Base-by-base conservation (phyloP, 2,888 invertebrate genomes). In the Cosmia trapezina region DNA sequence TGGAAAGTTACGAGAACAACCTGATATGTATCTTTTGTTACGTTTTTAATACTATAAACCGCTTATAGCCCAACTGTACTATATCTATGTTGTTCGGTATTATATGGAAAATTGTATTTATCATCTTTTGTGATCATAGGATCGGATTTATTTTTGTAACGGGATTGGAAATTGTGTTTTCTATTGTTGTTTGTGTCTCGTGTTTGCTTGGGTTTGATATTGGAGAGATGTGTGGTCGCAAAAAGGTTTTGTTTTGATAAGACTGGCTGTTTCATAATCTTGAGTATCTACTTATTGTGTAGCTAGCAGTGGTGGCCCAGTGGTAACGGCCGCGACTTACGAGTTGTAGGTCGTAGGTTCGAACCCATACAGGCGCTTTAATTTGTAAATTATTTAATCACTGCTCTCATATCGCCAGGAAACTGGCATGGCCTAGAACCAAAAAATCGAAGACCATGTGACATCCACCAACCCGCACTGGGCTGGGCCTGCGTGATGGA, bases 31-130 rank as follows among this genome's bases (percentile, higher is more conserved):
- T 86, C 87, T 87, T 81, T 86, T 84, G 87, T 87, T 81, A 76
- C 65, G 78, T 77, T 87, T 86, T 83, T 87, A 87, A 89, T 89
- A 86, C 87, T 81, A 83, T 90, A 87, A 89, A 89, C 89, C 87
- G 84, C 88, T 90, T 89, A 86, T 54, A 9, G 63, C 47, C 60
- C 45, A 73, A 56, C 75, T 65, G 61, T 80, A 28, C 28, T 45
- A n/a, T 41, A 49, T 33, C 12, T n/a, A 17, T 49, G 53, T 33
- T 53, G 73, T 70, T 49, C n/a, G 28, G 43, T 57, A 82, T 78
- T 67, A 62, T 63, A 64, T 71, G 49, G 62, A 74, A 83, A 73
- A 70, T 67, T 73, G 28, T 71, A 65, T 80, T 68, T 80, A 65
- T 72, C 63, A 74, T 64, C 45, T 47, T 65, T 66, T 76, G 63